Conservation (phyloP, 2,113 vertebrate species). For the Anser brachyrhynchus region DNA sequence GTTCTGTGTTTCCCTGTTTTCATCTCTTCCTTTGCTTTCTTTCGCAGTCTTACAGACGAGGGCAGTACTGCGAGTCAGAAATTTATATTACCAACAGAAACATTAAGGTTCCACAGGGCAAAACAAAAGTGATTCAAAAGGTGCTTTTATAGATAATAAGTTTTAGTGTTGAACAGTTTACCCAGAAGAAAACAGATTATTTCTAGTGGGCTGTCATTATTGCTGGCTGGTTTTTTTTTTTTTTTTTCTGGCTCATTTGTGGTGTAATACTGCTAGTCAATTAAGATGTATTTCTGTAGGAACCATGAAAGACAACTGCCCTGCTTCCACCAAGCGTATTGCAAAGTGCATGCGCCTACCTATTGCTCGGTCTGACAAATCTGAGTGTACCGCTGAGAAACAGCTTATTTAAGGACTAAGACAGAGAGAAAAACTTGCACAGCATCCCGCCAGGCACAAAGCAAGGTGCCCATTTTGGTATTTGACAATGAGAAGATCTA, state of each 20-base stretch:
- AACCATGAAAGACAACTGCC: slow-evolving; percentile 8
- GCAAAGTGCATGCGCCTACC: neutral
- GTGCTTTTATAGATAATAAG: slow-evolving; percentile 70
- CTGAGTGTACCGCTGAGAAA: neutral
- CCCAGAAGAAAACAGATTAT: slow-evolving; percentile 44
- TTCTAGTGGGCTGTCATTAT: slow-evolving; percentile 58
- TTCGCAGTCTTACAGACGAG: slow-evolving; percentile 26
- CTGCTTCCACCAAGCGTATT: neutral
- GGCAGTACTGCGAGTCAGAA: slow-evolving; percentile 58
- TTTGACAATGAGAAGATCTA: neutral
- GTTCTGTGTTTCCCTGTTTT: slow-evolving; percentile 8
- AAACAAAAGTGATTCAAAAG: slow-evolving; percentile 76
- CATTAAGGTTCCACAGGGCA: slow-evolving; percentile 73
- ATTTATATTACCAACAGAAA: slow-evolving; percentile 66
- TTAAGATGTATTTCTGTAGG: slow-evolving; percentile 43
- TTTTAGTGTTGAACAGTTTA: slow-evolving; percentile 62
- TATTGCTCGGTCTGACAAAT: neutral
- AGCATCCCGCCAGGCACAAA: neutral
- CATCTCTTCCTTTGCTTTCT: slow-evolving; percentile 28
- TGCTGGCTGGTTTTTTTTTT: neutral
- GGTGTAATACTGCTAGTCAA: slow-evolving; percentile 42
- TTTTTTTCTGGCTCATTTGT: slow-evolving; percentile 53
- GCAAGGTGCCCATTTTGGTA: neutral
- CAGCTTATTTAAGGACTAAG: neutral
- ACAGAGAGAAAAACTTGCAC: neutral